Conservation (phyloP, 2,113 vertebrate genomes). For the Pteronura brasiliensis region DNA sequence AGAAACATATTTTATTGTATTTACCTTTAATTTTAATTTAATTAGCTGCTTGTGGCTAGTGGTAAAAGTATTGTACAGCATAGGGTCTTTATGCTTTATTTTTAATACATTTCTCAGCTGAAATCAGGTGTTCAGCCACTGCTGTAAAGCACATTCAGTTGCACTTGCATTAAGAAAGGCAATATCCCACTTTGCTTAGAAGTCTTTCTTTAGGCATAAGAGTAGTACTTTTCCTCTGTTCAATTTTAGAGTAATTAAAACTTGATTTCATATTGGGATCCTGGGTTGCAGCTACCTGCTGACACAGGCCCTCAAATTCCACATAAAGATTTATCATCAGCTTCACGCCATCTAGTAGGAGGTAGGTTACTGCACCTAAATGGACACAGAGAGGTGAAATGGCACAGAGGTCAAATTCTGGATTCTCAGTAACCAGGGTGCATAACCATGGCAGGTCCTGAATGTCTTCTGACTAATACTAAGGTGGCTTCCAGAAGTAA, state of each 20-base stretch:
- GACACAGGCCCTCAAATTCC: not conserved
- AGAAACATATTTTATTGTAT: not conserved
- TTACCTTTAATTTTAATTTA: conserved; percentile 15
- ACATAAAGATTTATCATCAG: fast-evolving
- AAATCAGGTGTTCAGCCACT: not conserved
- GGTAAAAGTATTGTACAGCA: not conserved
- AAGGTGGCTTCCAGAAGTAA: not conserved
- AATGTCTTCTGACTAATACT: not conserved
- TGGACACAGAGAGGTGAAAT: not conserved
- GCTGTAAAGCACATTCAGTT: not conserved
- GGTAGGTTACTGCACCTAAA: not conserved
- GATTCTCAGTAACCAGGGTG: not conserved
- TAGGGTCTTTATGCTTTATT: not conserved
- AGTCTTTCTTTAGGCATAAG: not conserved
- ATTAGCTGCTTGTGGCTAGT: not conserved
- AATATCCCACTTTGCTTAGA: not conserved
- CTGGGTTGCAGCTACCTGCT: not conserved
- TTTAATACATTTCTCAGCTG: not conserved
- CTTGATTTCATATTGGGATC: not conserved
- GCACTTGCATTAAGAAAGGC: not conserved
- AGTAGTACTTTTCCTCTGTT: not conserved
- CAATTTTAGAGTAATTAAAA: not conserved
- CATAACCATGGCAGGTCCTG: not conserved
- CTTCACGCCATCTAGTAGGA: not conserved
- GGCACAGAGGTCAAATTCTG: not conserved